Percentiles rank a stretch among this genome's conserved stretches.
These are phyloP conservation scores for Hemibagrus guttatus DNA, from an alignment of 2,797 vertebrate genomes.

Conservation along the genomic window DNA sequence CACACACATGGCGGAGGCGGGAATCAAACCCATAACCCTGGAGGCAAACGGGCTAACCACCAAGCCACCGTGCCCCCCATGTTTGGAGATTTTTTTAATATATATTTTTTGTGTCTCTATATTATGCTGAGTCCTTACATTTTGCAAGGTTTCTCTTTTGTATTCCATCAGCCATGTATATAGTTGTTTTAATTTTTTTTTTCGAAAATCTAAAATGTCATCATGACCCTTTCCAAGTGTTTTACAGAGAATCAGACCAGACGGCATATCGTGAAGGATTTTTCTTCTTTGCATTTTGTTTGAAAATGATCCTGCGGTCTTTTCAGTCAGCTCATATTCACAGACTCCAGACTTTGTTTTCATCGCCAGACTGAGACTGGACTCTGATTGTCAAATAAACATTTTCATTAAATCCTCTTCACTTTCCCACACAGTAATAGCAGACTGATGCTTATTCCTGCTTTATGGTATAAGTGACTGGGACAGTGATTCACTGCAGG, in stretches of 20 bases:
- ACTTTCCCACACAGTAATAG: slow-evolving; percentile 20
- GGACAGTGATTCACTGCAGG: slow-evolving; percentile 31
- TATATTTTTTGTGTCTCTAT: neutral
- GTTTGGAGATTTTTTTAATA: neutral
- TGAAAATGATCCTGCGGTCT: neutral
- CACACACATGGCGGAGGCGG: too few species aligned
- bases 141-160: neutral
- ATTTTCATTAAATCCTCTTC: slow-evolving; percentile 30
- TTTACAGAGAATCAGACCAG: neutral
- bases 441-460: neutral
- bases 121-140: neutral
- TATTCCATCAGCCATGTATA: neutral
- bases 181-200: too few species aligned
- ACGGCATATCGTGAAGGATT: neutral
- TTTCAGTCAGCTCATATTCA: neutral
- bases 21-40: too few species aligned
- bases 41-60: too few species aligned
- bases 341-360: neutral
- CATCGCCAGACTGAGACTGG: neutral
- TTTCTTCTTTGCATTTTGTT: neutral
- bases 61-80: too few species aligned
- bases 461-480: neutral
- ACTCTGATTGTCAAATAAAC: slow-evolving; percentile 9
- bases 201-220: neutral
- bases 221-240: neutral